Percentiles rank a stretch among this genome's conserved stretches.
Evolutionary conservation across 2,888 invertebrate species (phyloP).

Genomic region (Phyllotreta cruciferae): DNA sequence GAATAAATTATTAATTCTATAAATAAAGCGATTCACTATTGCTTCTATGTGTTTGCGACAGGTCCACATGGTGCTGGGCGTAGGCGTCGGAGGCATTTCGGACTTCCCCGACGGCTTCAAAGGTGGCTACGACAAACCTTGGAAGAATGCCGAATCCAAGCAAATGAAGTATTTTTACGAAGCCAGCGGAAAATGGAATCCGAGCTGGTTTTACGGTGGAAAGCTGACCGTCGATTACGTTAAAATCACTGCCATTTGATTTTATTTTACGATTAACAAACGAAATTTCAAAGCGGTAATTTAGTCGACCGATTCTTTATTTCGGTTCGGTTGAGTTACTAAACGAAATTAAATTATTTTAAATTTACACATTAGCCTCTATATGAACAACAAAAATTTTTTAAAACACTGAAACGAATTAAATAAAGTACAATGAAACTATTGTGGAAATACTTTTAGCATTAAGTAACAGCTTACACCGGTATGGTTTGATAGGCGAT

Average conservation of each 20-base stretch:
- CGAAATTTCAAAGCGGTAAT: background rate
- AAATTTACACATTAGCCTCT: background rate
- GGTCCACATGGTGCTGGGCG: conserved; percentile 73
- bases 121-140: conserved; percentile 67
- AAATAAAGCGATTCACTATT: conserved; percentile 2
- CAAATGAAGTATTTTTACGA: conserved; percentile 70
- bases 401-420: background rate
- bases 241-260: conserved; percentile 59
- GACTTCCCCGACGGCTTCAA: conserved; percentile 68
- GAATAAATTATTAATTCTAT: background rate
- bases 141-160: conserved; percentile 67
- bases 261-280: conserved; percentile 2
- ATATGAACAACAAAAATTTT: no score
- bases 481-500: background rate
- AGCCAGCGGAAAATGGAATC: conserved; percentile 64
- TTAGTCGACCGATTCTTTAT: background rate
- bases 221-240: conserved; percentile 64
- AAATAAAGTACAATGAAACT: background rate
- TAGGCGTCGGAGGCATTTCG: conserved; percentile 73
- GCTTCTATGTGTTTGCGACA: conserved; percentile 49
- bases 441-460: background rate
- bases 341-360: conserved; percentile 3
- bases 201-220: conserved; percentile 64
- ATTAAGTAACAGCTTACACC: background rate
- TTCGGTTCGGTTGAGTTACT: background rate